Evolutionary conservation across 2,888 invertebrate genomes (phyloP).

Genomic region (Eristalis tenax): DNA sequence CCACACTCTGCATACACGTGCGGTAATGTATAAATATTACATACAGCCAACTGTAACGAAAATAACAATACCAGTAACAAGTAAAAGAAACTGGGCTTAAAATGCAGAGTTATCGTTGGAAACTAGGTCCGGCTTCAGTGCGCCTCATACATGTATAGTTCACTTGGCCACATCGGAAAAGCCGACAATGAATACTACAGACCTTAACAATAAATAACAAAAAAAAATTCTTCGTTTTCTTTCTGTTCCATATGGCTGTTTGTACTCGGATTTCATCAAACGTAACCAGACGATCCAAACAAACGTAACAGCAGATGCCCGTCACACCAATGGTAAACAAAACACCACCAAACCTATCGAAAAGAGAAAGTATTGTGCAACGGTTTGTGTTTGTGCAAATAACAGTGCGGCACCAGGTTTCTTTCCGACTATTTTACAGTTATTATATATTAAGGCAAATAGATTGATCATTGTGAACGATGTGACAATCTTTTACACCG

Average conservation of each 20-base stretch:
- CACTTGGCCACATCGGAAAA: constrained; percentile 9
- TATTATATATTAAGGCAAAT: constrained; percentile 6
- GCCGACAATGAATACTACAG: not conserved
- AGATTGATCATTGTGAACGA: constrained; percentile 17
- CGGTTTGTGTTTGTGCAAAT: constrained; percentile 41
- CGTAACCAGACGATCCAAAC: constrained; percentile 32
- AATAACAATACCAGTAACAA: not conserved
- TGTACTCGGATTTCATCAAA: constrained; percentile 18
- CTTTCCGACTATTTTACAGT: constrained; percentile 27
- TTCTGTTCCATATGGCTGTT: constrained; percentile 2
- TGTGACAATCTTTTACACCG: not conserved
- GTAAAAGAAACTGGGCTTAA: not conserved
- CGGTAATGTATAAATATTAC: not conserved
- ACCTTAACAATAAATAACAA: constrained; percentile 7
- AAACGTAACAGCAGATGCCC: constrained; percentile 27
- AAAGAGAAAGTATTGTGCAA: constrained; percentile 57
- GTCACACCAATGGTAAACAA: constrained; percentile 20
- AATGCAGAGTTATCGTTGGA: not conserved
- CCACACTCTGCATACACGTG: not conserved
- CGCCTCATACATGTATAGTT: not conserved
- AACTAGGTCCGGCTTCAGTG: constrained; percentile 17
- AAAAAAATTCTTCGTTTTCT: constrained; percentile 19
- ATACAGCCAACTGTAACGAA: constrained; percentile 5
- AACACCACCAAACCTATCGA: constrained; percentile 19
- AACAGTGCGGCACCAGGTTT: constrained; percentile 33